Evolutionary conservation across 1,140 invertebrate genomes (phyloP), one percentile per base, ranked within the genome.

Genomic region (Limonius californicus): DNA sequence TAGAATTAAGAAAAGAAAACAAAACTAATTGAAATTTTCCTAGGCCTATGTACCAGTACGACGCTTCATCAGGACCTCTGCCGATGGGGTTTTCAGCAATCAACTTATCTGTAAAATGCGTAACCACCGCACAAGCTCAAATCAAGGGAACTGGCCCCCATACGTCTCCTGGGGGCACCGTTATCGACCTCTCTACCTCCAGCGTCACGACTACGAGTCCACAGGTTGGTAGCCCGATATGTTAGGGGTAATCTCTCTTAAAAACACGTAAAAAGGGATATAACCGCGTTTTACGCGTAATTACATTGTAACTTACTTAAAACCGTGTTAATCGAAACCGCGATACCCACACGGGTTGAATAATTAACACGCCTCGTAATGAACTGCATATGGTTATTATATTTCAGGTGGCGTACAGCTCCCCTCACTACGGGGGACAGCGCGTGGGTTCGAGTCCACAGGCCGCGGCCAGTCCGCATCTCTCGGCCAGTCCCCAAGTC

Each of bases 101-200:
- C 72, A 91, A 91, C 81, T 78, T 92, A 67, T 87, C 89, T 68
- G 91, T 94, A 63, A 94, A 94, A 81, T 85, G 86, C 73, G 88
- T 91, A 72, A 88, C 89, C 27, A 88, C 87, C 16, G 86, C 87
- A 45, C 87, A 90, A 74, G 64, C 72, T 20, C 79, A 81, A 80
- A 54, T 78, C 73, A 77, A 84, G 69, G 71, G 79, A 27, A 80
- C 83, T 66, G 85, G 86, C 43, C 83, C 85, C 23, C 81, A 83
- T 30, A 87, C 86, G 32, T 85, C 87, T 9, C 82, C 86, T 7
- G 87, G 87, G 1, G 87, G 87, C 43, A 88, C 89, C 11, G 90
- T 92, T 57, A 92, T 94, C 81, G 91, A 94, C 78, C 80, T 93
- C 20, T 93, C 90, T 55, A 91, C 90, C 20, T 91, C 90, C 64